Base-by-base conservation (phyloP, 2,113 vertebrate species). In the Oncorhynchus gorbuscha region DNA sequence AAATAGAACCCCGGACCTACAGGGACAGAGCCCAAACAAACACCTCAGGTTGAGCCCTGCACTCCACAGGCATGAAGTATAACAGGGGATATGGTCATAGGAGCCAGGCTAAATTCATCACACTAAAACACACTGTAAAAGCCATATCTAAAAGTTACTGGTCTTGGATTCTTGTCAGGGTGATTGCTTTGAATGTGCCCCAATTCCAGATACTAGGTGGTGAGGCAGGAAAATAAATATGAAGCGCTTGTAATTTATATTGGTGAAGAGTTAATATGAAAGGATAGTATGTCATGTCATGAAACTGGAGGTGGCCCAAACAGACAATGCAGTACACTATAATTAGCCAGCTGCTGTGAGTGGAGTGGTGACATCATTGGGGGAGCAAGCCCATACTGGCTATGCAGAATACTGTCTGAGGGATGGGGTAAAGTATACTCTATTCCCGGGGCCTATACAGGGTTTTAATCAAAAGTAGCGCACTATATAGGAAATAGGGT, bases 21-120 rank as follows among this genome's bases (percentile, higher is more conserved):
- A 35, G 6, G 6, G 81, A 75, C 45, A 72, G 65, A 70, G 1
- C 79, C 87, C 83, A 84, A 84, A 81, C 87, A 81, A 84, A 84
- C 76, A 76, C 71, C 87, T 87, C 83, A 86, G 48, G 73, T 68
- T 79, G 69, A 83, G 76, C 67, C 72, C 64, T 35, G 65, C 83
- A 83, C 81, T 88, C 80, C 72, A 30, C 62, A 73, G 70, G 74
- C 76, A 82, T 86, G 79, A 82, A 86, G 78, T 85, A 83, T 24
- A 85, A 81, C 71, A 83, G 58, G n/a, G 74, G 74, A 28, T 79
- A 69, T 79, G 73, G 77, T 71, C 76, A 5, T 26, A 28, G 9
- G 20, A 85, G 74, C 48, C 75, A 35, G 61, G 67, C 64, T n/a
- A 81, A 73, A 81, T 77, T 64, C 69, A 79, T 45, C 61, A 20